A percentile compares a stretch with the other conserved stretches of the same genome.
Evolutionary conservation across 2,888 invertebrate species (phyloP).

Genomic region (Perizoma flavofasciatum): DNA sequence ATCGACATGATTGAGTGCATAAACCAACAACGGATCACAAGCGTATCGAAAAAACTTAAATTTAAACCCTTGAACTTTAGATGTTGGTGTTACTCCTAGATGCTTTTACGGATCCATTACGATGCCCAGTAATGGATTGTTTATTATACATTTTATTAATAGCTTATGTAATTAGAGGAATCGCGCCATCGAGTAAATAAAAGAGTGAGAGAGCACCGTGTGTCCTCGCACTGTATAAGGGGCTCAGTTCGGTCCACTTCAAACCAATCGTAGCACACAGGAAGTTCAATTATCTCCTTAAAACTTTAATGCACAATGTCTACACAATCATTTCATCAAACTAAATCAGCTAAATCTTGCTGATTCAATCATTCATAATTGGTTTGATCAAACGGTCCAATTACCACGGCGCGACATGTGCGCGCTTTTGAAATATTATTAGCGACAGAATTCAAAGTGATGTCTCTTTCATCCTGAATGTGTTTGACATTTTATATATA

Average conservation of each 20-base stretch:
- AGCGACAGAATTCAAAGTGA: conserved; percentile 32
- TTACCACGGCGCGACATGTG: conserved; percentile 48
- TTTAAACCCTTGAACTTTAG: conserved; percentile 39
- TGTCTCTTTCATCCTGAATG: conserved; percentile 29
- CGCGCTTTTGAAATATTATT: conserved; percentile 34
- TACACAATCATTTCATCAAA: conserved; percentile 82
- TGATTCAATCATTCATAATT: conserved; percentile 73
- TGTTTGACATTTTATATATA: conserved; percentile 21
- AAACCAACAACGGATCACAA: conserved; percentile 23
- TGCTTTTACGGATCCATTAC: conserved; percentile 58
- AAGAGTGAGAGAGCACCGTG: conserved; percentile 40
- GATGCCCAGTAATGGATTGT: conserved; percentile 67
- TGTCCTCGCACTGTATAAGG: conserved; percentile 67
- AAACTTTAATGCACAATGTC: conserved; percentile 77
- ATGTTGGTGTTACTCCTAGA: conserved; percentile 45
- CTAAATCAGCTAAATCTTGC: conserved; percentile 73
- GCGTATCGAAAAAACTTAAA: conserved; percentile 42
- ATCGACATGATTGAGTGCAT: conserved; percentile 23
- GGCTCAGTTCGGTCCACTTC: conserved; percentile 63
- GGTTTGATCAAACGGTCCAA: conserved; percentile 69
- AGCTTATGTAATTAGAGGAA: conserved; percentile 81
- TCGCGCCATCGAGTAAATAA: conserved; percentile 71
- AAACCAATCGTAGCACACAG: conserved; percentile 74
- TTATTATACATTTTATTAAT: conserved; percentile 72
- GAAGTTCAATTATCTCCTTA: conserved; percentile 83